Conservation (phyloP, 2,888 invertebrate genomes). For the Nesidiocoris tenuis region DNA sequence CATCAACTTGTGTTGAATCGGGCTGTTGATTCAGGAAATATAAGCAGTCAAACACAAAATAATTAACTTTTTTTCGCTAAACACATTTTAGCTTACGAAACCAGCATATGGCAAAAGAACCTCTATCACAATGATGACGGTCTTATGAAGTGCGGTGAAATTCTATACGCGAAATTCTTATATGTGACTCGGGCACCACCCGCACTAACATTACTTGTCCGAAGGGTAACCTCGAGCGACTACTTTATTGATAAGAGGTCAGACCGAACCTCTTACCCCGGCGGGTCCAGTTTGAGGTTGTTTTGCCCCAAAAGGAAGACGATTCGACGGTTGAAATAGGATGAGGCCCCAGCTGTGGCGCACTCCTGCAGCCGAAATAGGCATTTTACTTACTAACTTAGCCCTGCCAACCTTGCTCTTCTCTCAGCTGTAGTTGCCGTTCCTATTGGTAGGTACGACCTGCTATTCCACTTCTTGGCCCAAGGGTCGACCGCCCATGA, state of each 20-base stretch:
- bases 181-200: neutral
- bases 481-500: slow-evolving; percentile 14
- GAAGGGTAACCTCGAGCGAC: neutral
- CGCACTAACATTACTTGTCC: neutral
- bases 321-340: neutral
- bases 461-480: neutral
- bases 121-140: neutral
- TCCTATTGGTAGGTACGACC: neutral
- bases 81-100: too few relatives aligned
- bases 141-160: too few relatives aligned
- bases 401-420: neutral
- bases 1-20: too few relatives aligned
- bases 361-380: neutral
- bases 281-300: neutral
- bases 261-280: neutral
- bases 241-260: slow-evolving; percentile 36
- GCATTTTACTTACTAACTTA: neutral
- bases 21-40: too few relatives aligned
- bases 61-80: too few relatives aligned
- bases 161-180: too few relatives aligned
- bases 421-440: neutral
- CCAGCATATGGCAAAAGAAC: neutral
- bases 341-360: slow-evolving; percentile 12
- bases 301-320: neutral
- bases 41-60: too few relatives aligned